Conservation (phyloP, 2,113 vertebrate genomes). For the Nicator chloris region DNA sequence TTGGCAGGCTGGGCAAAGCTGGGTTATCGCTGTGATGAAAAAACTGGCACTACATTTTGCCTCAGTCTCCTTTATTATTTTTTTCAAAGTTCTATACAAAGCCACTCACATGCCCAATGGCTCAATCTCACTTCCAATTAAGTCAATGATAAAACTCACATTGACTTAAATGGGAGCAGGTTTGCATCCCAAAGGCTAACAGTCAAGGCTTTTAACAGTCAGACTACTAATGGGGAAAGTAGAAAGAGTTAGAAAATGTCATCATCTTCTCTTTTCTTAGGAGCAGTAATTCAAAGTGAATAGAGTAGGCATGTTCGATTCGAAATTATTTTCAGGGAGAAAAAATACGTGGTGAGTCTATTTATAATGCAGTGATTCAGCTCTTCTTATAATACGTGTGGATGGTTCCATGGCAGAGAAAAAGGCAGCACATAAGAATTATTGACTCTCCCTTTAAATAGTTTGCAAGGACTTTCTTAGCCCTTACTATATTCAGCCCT, state of each 20-base stretch:
- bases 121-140: slow-evolving; percentile 55
- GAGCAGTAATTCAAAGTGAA: slow-evolving; percentile 42
- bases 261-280: not conserved
- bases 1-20: slow-evolving; percentile 16
- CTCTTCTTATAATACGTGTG: not conserved
- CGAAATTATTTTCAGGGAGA: slow-evolving; percentile 37
- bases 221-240: slow-evolving; percentile 24
- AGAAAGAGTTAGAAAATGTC: slow-evolving; percentile 26
- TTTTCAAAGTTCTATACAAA: slow-evolving; percentile 25
- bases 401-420: not conserved
- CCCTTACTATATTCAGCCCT: not conserved
- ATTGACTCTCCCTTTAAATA: not conserved
- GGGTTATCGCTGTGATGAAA: not conserved
- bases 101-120: slow-evolving; percentile 30
- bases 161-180: slow-evolving; percentile 47
- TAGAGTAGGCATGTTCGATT: slow-evolving; percentile 11
- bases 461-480: not conserved
- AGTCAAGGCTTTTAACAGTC: slow-evolving; percentile 40
- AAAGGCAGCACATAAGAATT: not conserved
- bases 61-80: slow-evolving; percentile 8
- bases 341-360: not conserved
- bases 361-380: slow-evolving; percentile 41
- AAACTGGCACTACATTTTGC: slow-evolving; percentile 13
- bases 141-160: slow-evolving; percentile 42
- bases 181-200: slow-evolving; percentile 54